A percentile compares a stretch with the other conserved stretches of the same genome.
Conservation (phyloP, 2,113 vertebrate genomes). For the Picathartes gymnocephalus region DNA sequence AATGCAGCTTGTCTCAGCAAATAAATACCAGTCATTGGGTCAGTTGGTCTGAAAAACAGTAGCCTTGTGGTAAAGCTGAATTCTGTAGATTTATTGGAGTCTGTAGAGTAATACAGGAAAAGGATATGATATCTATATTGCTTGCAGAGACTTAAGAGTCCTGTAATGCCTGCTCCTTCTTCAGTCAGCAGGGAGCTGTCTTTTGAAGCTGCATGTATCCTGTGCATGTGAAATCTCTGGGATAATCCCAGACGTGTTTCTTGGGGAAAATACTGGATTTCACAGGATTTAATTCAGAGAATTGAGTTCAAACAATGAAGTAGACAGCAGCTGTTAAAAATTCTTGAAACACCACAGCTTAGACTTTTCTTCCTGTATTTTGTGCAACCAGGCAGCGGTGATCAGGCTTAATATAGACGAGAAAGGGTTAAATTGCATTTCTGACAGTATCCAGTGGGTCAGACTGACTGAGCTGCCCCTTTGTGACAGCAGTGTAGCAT, state of each 20-base stretch:
- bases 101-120: neutral
- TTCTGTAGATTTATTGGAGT: conserved; percentile 16
- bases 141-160: conserved; percentile 5
- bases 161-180: conserved; percentile 3
- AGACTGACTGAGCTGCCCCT: neutral
- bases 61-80: conserved; percentile 42
- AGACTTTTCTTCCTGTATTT: neutral
- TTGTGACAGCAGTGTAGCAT: neutral
- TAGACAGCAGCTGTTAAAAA: neutral
- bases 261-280: neutral
- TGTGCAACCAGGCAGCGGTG: neutral
- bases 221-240: neutral
- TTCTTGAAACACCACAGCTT: neutral
- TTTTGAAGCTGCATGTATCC: neutral
- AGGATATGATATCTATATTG: conserved; percentile 15
- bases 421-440: neutral
- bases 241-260: neutral
- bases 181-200: neutral
- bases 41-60: neutral
- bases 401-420: neutral
- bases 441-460: neutral
- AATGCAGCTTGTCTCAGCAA: conserved; percentile 18
- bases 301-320: neutral
- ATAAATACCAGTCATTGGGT: conserved; percentile 30
- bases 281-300: neutral